A percentile compares a stretch with the other conserved stretches of the same genome.
phyloP scores from a whole-genome alignment of 2,113 vertebrate species.

The Hypocryptadius cinnamomeus region DNA sequence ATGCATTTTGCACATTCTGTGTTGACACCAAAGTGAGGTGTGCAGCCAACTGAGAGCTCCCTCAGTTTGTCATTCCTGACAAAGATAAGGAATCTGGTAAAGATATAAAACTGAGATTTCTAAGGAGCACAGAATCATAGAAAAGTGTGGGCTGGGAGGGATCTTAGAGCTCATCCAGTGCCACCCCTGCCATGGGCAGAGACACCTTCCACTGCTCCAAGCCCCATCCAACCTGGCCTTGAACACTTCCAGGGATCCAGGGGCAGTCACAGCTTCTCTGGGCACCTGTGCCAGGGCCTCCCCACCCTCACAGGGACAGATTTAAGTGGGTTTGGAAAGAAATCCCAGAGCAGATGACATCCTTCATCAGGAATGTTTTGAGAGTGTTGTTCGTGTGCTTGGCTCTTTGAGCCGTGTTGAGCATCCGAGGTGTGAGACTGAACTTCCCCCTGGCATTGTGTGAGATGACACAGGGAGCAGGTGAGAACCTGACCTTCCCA shows the following conservation, averaged over 20 bases:
- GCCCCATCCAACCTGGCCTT: fast-evolving
- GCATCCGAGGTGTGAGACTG: not conserved
- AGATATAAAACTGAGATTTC: not conserved
- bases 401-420: not conserved
- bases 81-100: not conserved
- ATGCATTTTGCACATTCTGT: too few species aligned
- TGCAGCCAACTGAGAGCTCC: not conserved
- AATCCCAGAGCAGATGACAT: not conserved
- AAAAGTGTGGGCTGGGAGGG: too few species aligned
- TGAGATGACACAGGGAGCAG: not conserved
- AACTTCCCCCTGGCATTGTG: not conserved
- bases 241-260: not conserved
- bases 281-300: not conserved
- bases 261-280: not conserved
- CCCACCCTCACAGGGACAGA: not conserved
- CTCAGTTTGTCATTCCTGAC: not conserved
- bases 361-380: not conserved
- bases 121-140: not conserved
- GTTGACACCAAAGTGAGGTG: not conserved
- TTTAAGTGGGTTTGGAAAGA: not conserved
- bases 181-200: not conserved
- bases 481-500: not conserved
- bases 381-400: too few species aligned
- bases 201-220: not conserved
- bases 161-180: fast-evolving